A percentile compares a stretch with the other conserved stretches of the same genome.
Conservation (phyloP, 1,140 invertebrate species). For the Bombus affinis region DNA sequence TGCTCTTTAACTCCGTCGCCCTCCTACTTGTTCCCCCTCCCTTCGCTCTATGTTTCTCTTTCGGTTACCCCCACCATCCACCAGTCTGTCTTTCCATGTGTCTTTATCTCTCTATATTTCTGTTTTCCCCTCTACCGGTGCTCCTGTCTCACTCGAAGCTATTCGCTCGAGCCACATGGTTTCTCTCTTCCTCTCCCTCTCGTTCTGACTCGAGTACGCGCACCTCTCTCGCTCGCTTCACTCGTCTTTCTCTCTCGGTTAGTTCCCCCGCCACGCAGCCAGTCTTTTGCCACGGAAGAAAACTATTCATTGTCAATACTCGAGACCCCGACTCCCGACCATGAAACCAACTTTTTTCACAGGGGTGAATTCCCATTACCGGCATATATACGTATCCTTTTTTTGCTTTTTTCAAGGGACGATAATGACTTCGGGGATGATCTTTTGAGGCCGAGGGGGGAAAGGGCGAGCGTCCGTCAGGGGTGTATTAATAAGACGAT, state of each 20-base stretch:
- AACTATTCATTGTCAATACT: conserved; percentile 72
- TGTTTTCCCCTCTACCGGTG: conserved; percentile 28
- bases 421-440: conserved; percentile 53
- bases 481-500: conserved; percentile 46
- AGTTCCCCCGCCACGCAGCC: not conserved
- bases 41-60: not conserved
- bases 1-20: conserved; percentile 5
- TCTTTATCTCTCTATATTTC: conserved; percentile 53
- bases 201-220: conserved; percentile 11
- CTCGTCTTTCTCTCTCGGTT: not conserved
- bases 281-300: conserved; percentile 62
- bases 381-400: conserved; percentile 31
- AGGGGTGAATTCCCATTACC: conserved; percentile 57
- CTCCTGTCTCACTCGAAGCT: conserved; percentile 27
- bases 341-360: conserved; percentile 65
- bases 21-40: not conserved
- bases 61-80: not conserved
- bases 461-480: not conserved
- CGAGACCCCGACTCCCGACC: conserved; percentile 62
- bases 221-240: not conserved
- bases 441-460: conserved; percentile 9
- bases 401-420: conserved; percentile 34
- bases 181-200: conserved; percentile 50
- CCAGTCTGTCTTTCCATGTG: conserved; percentile 56
- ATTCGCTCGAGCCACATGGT: conserved; percentile 16